phyloP scores from a whole-genome alignment of 2,888 invertebrate species.

The Ennomos erosarius region DNA sequence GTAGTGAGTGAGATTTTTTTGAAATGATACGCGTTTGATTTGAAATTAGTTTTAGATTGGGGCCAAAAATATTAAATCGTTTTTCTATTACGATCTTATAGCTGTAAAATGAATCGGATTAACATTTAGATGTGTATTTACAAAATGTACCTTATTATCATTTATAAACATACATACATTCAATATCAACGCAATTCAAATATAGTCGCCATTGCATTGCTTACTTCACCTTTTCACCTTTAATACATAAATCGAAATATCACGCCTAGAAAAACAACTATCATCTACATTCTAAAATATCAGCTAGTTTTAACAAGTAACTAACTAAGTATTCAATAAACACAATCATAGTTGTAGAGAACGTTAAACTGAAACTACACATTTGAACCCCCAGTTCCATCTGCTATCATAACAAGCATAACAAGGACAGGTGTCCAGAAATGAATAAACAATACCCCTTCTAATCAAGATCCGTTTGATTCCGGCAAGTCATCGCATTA shows the following conservation, averaged over 20 bases:
- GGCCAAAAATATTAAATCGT: conserved; percentile 4
- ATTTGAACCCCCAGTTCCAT: neutral
- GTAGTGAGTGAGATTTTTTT: conserved; percentile 37
- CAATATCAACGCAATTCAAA: no score
- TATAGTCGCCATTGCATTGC: no score
- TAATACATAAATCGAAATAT: no score
- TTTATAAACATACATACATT: no score
- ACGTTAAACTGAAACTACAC: no score
- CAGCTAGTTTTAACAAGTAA: no score
- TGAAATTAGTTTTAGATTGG: conserved; percentile 24
- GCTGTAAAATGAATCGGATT: neutral
- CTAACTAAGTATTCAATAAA: no score
- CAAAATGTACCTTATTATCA: no score
- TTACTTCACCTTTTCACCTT: no score
- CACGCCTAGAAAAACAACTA: no score
- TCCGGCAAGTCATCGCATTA: conserved; percentile 62
- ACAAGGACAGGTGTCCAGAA: conserved; percentile 38
- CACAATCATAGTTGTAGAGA: no score
- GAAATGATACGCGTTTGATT: conserved; percentile 29
- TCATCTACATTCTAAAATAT: no score
- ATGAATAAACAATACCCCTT: conserved; percentile 70
- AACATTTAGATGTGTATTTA: conserved; percentile 4
- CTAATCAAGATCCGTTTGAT: conserved; percentile 64
- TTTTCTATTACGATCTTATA: conserved; percentile 1
- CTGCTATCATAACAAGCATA: conserved; percentile 28